phyloP scores from a whole-genome alignment of 1,140 invertebrate species.

The Lordiphosa clarofinis region DNA sequence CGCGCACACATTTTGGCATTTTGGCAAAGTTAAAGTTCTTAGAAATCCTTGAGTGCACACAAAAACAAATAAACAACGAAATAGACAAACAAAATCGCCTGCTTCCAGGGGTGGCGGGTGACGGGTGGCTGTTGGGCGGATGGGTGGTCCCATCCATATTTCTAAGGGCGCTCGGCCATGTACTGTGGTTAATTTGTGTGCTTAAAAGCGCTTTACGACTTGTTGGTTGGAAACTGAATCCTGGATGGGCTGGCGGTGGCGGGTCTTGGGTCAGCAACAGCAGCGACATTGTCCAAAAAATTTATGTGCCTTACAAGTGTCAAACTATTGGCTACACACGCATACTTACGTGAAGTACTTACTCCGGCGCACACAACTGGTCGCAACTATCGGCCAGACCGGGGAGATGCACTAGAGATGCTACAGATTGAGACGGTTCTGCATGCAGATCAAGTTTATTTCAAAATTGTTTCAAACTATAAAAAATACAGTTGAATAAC shows the following conservation, averaged over 20 bases:
- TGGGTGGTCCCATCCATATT: background rate
- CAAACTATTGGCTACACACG: constrained; percentile 60
- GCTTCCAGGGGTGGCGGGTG: background rate
- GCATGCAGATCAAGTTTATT: no score
- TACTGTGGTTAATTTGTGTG: constrained; percentile 77
- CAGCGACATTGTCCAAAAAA: constrained; percentile 46
- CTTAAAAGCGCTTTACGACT: constrained; percentile 78
- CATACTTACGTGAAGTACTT: background rate
- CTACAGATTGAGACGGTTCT: background rate
- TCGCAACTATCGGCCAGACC: no score
- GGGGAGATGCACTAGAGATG: constrained; percentile 26
- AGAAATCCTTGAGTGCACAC: constrained; percentile 77
- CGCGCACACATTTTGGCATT: constrained; percentile 33
- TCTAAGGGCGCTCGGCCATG: constrained; percentile 48
- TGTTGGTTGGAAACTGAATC: constrained; percentile 23
- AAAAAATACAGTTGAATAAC: no score
- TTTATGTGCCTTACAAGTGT: constrained; percentile 77
- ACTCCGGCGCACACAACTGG: no score
- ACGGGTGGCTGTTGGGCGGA: background rate
- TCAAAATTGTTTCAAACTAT: no score
- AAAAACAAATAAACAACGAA: constrained; percentile 78
- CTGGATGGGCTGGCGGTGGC: background rate
- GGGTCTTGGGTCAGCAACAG: constrained; percentile 45
- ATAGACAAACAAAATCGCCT: constrained; percentile 70
- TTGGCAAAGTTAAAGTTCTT: constrained; percentile 74